Conservation (phyloP, 2,888 invertebrate species). For the Phortica magna region DNA sequence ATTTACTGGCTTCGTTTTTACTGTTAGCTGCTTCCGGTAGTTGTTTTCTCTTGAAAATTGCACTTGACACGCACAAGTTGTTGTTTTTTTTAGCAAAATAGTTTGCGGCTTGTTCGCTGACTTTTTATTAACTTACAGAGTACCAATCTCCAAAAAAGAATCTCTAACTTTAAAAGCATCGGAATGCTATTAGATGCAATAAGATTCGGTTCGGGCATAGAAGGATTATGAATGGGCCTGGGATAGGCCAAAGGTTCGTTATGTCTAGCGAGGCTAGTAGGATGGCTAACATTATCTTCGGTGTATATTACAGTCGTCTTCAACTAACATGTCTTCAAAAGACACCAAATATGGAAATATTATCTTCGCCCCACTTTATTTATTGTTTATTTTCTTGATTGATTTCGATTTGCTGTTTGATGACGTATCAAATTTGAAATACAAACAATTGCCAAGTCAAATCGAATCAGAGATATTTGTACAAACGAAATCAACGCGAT, state of each 20-base stretch:
- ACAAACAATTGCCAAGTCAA: conserved; percentile 66
- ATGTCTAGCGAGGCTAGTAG: too few relatives aligned
- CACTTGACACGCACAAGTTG: conserved; percentile 36
- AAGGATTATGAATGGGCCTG: too few relatives aligned
- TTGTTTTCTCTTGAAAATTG: conserved; percentile 42
- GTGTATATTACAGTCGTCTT: too few relatives aligned
- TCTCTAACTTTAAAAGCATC: not conserved
- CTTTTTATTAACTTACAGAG: not conserved
- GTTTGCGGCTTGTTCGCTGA: conserved; percentile 38
- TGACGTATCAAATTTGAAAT: conserved; percentile 66
- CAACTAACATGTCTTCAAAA: too few relatives aligned
- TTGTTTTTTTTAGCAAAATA: conserved; percentile 40
- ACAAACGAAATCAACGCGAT: too few relatives aligned
- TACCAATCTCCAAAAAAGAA: not conserved
- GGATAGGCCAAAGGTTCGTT: too few relatives aligned
- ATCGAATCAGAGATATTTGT: too few relatives aligned
- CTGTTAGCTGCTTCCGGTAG: conserved; percentile 3
- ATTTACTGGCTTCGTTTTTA: conserved; percentile 31
- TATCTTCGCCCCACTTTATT: conserved; percentile 70
- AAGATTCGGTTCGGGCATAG: too few relatives aligned
- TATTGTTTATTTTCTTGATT: conserved; percentile 69
- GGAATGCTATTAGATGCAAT: not conserved
- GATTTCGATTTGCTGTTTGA: conserved; percentile 67
- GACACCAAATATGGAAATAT: conserved; percentile 44
- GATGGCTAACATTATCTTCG: too few relatives aligned